A percentile compares a stretch with the other conserved stretches of the same genome.
These are phyloP conservation scores for Rhyacophila evoluta DNA, from an alignment of 2,888 invertebrate species.

Conservation along the genomic window DNA sequence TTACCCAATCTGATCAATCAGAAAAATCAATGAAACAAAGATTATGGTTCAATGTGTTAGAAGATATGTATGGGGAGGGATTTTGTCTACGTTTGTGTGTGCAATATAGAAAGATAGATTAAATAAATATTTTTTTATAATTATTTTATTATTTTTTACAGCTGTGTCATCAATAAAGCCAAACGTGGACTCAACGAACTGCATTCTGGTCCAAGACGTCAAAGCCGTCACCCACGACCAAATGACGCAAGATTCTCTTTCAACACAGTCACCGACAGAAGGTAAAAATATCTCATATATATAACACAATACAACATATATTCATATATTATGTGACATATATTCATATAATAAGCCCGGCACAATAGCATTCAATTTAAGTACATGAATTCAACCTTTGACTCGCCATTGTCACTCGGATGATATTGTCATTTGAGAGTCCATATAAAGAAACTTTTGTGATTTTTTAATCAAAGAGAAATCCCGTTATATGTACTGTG, in stretches of 20 bases:
- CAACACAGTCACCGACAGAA: constrained; percentile 79
- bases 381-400: constrained; percentile 4
- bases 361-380: constrained; percentile 9
- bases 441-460: background rate
- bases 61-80: too few species aligned
- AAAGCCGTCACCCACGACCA: constrained; percentile 90
- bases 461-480: background rate
- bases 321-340: background rate
- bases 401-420: background rate
- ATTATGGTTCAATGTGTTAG: too few species aligned
- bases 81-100: too few species aligned
- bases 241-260: constrained; percentile 80
- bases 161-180: constrained; percentile 92
- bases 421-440: background rate
- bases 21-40: too few species aligned
- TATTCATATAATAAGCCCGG: background rate
- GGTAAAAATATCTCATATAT: constrained; percentile 61
- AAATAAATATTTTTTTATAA: constrained; percentile 27
- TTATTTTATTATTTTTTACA: constrained; percentile 68
- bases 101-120: background rate
- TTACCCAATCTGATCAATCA: too few species aligned
- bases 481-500: background rate
- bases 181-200: constrained; percentile 88
- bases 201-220: constrained; percentile 88
- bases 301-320: background rate